A percentile compares a stretch with the other conserved stretches of the same genome.
phyloP scores from a whole-genome alignment of 2,113 vertebrate genomes.

The Gallinago jamesoni region DNA sequence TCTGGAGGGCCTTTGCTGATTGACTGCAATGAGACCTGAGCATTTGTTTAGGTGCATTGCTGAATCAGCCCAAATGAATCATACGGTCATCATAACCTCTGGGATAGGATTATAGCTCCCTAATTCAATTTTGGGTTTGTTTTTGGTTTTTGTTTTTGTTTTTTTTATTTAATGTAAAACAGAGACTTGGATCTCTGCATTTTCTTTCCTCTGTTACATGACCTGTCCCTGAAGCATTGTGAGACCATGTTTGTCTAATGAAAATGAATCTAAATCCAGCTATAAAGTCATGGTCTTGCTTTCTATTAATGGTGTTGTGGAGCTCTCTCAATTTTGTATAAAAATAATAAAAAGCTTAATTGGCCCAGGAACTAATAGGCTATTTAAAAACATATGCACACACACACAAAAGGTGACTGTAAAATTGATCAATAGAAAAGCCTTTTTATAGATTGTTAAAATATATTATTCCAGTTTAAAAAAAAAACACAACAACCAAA shows the following conservation, averaged over 20 bases:
- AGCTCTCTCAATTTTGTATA: neutral
- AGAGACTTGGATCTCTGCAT: neutral
- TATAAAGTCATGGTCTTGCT: neutral
- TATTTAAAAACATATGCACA: neutral
- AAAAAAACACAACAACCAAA: neutral
- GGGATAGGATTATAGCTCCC: neutral
- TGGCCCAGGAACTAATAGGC: neutral
- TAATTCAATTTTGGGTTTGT: neutral
- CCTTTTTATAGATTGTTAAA: neutral
- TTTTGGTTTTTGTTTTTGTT: neutral
- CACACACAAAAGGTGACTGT: neutral
- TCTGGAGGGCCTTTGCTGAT: neutral
- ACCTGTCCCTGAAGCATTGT: neutral
- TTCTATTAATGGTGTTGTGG: neutral
- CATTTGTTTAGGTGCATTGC: neutral
- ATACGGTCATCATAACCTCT: fast-evolving
- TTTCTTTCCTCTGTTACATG: neutral
- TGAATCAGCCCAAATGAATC: neutral
- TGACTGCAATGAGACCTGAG: neutral
- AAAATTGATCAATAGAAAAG: neutral
- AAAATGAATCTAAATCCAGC: neutral
- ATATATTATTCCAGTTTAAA: neutral
- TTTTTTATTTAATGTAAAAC: neutral
- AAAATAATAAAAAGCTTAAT: neutral
- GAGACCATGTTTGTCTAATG: neutral